Percentiles rank a stretch among this genome's conserved stretches.
phyloP scores from a whole-genome alignment of 2,888 invertebrate genomes.

The Brachylomia viminalis region DNA sequence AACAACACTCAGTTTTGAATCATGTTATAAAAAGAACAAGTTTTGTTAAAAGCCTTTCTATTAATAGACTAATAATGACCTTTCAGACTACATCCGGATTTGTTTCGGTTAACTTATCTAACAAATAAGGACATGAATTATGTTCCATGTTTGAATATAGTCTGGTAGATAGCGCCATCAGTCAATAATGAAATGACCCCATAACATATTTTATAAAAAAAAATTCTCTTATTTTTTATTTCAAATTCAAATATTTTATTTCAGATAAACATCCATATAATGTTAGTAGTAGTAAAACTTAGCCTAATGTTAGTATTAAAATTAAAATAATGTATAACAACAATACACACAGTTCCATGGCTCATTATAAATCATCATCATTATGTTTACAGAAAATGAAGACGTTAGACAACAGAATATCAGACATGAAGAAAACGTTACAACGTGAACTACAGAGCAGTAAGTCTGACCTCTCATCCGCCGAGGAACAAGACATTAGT shows the following conservation, averaged over 20 bases:
- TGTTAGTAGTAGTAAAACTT: too few relatives aligned
- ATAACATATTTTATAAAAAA: too few relatives aligned
- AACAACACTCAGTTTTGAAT: background rate
- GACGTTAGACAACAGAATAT: conserved; percentile 96
- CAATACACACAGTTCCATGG: too few relatives aligned
- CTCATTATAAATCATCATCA: too few relatives aligned
- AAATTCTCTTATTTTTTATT: too few relatives aligned
- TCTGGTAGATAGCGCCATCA: too few relatives aligned
- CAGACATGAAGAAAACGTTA: conserved; percentile 97
- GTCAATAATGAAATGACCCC: too few relatives aligned
- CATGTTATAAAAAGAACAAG: background rate
- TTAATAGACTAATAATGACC: background rate
- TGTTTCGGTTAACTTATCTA: background rate
- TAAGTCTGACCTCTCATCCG: conserved; percentile 90
- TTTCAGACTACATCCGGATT: background rate
- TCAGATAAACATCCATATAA: too few relatives aligned
- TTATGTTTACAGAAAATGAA: conserved; percentile 95
- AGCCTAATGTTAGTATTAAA: too few relatives aligned
- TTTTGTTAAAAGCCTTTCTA: background rate
- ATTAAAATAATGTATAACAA: too few relatives aligned
- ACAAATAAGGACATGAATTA: background rate
- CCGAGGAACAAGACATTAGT: conserved; percentile 91
- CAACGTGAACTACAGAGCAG: conserved; percentile 95
- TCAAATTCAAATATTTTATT: too few relatives aligned
- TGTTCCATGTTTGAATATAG: background rate